These are phyloP conservation scores for Marasmarcha lunaedactyla DNA, from an alignment of 2,888 invertebrate species.

Conservation along the genomic window DNA sequence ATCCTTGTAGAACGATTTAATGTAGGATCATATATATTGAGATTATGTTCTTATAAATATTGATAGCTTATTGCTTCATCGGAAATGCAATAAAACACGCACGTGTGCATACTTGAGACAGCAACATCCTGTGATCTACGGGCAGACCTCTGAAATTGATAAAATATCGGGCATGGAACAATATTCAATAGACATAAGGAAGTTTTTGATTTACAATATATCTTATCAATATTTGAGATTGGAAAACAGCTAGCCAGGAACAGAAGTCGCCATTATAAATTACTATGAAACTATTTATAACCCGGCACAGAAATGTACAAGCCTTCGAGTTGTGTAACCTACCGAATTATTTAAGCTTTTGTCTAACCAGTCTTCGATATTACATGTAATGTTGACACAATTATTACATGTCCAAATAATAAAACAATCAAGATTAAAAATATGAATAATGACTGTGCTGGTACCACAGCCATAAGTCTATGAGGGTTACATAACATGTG, in stretches of 20 bases:
- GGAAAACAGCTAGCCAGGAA: neutral
- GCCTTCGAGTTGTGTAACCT: too few species aligned
- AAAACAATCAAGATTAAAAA: neutral
- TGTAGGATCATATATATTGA: too few species aligned
- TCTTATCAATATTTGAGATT: too few species aligned
- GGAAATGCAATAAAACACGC: neutral
- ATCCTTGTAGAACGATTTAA: too few species aligned
- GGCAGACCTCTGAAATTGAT: neutral
- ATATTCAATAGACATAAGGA: too few species aligned
- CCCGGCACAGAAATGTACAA: too few species aligned
- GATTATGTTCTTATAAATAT: too few species aligned
- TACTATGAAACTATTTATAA: neutral
- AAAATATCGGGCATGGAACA: too few species aligned
- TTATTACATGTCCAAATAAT: neutral
- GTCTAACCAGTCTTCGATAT: constrained; percentile 19
- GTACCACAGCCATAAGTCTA: too few species aligned
- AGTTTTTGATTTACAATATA: too few species aligned
- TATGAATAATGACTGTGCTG: neutral
- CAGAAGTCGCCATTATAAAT: neutral
- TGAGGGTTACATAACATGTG: too few species aligned
- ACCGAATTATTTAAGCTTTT: constrained; percentile 19
- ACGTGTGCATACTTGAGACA: neutral
- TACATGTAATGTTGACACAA: neutral
- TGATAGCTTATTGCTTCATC: too few species aligned
- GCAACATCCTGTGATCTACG: neutral